These are phyloP conservation scores for Ditula angustiorana DNA, from an alignment of 2,888 invertebrate species.

Conservation along the genomic window DNA sequence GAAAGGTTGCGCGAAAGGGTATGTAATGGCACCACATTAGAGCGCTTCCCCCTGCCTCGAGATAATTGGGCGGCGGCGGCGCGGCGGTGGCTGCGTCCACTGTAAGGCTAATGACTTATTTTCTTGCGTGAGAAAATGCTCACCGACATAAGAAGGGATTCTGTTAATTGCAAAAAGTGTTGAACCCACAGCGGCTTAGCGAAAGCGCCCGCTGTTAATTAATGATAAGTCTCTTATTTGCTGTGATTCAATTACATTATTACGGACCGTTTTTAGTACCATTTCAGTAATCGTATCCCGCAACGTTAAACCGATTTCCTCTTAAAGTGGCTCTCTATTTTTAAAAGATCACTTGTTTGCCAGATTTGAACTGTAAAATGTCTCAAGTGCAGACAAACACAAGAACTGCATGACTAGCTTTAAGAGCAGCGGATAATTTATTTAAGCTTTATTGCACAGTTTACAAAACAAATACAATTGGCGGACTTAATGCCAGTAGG, in stretches of 20 bases:
- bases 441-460: too few relatives aligned
- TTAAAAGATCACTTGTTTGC: background rate
- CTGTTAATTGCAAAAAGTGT: slow-evolving; percentile 40
- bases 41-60: slow-evolving; percentile 28
- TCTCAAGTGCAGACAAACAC: too few relatives aligned
- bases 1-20: slow-evolving; percentile 27
- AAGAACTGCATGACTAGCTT: too few relatives aligned
- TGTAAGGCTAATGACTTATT: slow-evolving; percentile 40
- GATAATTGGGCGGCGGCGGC: slow-evolving; percentile 34
- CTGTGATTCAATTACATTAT: slow-evolving; percentile 25
- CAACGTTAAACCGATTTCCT: background rate
- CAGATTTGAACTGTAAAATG: too few relatives aligned
- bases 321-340: background rate
- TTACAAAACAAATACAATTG: too few relatives aligned
- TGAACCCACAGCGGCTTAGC: slow-evolving; percentile 26
- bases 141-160: slow-evolving; percentile 39
- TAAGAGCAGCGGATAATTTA: too few relatives aligned
- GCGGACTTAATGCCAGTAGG: too few relatives aligned
- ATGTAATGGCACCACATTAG: slow-evolving; percentile 37
- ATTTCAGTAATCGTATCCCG: background rate
- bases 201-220: slow-evolving; percentile 23
- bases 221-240: slow-evolving; percentile 26
- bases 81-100: slow-evolving; percentile 18
- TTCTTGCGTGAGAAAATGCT: slow-evolving; percentile 39
- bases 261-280: background rate